Base-by-base conservation (phyloP, 2,113 vertebrate genomes). In the Crotalus viridis region DNA sequence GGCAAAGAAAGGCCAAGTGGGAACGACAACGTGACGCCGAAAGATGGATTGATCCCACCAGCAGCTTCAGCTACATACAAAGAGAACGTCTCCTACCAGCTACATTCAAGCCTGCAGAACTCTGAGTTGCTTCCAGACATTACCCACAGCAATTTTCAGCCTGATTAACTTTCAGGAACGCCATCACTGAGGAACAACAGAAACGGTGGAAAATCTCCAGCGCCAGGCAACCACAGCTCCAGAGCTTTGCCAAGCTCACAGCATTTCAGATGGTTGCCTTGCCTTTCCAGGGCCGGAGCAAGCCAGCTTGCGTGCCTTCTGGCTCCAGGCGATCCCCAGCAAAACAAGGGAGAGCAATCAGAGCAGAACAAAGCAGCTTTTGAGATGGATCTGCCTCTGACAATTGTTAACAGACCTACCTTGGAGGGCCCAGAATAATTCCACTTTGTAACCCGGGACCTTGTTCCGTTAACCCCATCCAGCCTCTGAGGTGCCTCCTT, bases 101-200 rank as follows among this genome's bases (percentile, higher is more conserved):
- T 69, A 95, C 91, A 94, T 94, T 96, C 92, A 91, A 96, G 95
- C 93, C 96, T 95, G 96, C 93, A 95, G 96, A 87, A 3, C 94
- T 93, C 95, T 39, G 94, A 87, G 93, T 96, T 96, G 97, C 96
- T 97, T 97, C 96, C 95, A 98, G 96, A 97, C 96, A 96, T 61
- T 94, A 97, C 95, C 85, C 93, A 96, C 96, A 97, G 93, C 94
- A 97, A 96, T 97, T 98, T 98, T 97, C 97, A 98, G 95, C 97
- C 96, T 97, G 97, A 97, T 97, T 97, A 97, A 98, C 97, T 97
- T 97, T 94, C 96, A 97, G 97, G 97, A 97, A 97, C 97, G 97
- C 93, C 96, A 91, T 86, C 91, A 91, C 96, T 88, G 94, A 97
- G 95, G 85, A 97, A 88, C 12, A 1, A 95, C 91, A 89, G 95